A percentile compares a stretch with the other conserved stretches of the same genome.
phyloP scores from a whole-genome alignment of 2,888 invertebrate genomes.

The Baccha elongata region DNA sequence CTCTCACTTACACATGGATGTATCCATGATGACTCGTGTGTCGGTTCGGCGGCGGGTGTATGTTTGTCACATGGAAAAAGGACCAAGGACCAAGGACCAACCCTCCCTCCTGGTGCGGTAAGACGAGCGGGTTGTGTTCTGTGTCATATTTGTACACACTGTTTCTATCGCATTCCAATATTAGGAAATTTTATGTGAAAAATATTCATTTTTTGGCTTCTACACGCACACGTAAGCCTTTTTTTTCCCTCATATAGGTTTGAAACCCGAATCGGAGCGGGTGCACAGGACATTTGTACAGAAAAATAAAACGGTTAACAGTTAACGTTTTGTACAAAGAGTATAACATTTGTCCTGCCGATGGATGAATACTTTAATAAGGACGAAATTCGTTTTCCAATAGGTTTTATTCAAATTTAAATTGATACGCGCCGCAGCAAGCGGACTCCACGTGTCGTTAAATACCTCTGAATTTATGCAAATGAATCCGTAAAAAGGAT shows the following conservation, averaged over 20 bases:
- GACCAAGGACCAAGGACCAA: slow-evolving; percentile 64
- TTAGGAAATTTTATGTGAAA: slow-evolving; percentile 67
- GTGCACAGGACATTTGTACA: slow-evolving; percentile 9
- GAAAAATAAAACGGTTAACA: slow-evolving; percentile 53
- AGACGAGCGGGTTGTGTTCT: slow-evolving; percentile 63
- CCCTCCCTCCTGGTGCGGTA: slow-evolving; percentile 60
- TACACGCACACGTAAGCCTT: slow-evolving; percentile 67
- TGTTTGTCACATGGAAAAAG: slow-evolving; percentile 74
- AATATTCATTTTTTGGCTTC: slow-evolving; percentile 68
- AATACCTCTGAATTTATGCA: slow-evolving; percentile 38
- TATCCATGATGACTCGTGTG: slow-evolving; percentile 34
- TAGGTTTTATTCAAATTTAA: slow-evolving; percentile 29
- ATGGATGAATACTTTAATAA: background rate
- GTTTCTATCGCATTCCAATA: slow-evolving; percentile 73
- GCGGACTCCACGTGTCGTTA: slow-evolving; percentile 28
- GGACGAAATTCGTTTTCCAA: slow-evolving; percentile 16
- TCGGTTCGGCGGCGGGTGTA: slow-evolving; percentile 44
- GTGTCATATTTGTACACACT: slow-evolving; percentile 71
- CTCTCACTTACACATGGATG: slow-evolving; percentile 63
- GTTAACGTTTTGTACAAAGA: slow-evolving; percentile 26
- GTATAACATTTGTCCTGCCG: slow-evolving; percentile 58
- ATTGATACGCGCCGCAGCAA: background rate
- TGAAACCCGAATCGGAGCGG: background rate
- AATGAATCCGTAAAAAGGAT: slow-evolving; percentile 34
- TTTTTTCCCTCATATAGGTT: slow-evolving; percentile 11